Evolutionary conservation across 1,140 invertebrate genomes (phyloP), one percentile per base, ranked within the genome.

Genomic region (Polypedilum pembai): DNA sequence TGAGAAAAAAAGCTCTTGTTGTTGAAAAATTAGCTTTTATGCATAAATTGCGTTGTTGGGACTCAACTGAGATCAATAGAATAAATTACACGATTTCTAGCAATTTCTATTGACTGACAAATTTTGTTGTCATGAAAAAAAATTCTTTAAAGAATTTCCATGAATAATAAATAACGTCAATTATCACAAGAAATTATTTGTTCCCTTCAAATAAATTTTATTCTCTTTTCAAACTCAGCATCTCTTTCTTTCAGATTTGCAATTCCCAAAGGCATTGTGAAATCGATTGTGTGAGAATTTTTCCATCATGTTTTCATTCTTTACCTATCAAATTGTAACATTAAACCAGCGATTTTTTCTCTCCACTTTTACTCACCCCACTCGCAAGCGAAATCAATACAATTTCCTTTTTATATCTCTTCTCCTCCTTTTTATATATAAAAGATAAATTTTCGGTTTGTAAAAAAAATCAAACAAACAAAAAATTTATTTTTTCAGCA

Each of bases 221-320:
- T 33, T 33, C 24, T 33, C 24, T 33, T 5, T 33, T 33, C 24
- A 3, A 33, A 33, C 24, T 33, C 24, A 33, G 24, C 24, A n/a
- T n/a, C n/a, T n/a, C 24, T 33, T 5, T 33, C 5, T 33, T 33
- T 33, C 24, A 33, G 24, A 33, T 33, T 33, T 33, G n/a, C 12
- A 56, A 56, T 56, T 56, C 45, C 45, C 45, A n/a, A 15, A 10
- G 45, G 45, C 45, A n/a, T 12, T 56, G n/a, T 56, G 12, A n/a
- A 56, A 56, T 56, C 45, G 45, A 56, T 56, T 56, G 45, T 56
- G 45, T 56, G 45, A 56, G 45, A 56, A 56, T 56, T 56, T 56
- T 56, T 56, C 45, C 45, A 56, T 56, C 45, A 56, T 56, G n/a
- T 56, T 56, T 56, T 56, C n/a, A 1, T 56, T 45, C 15, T 45